Percentiles rank a stretch among this genome's conserved stretches.
Conservation (phyloP, 2,888 invertebrate genomes). For the Zaprionus lineosus region DNA sequence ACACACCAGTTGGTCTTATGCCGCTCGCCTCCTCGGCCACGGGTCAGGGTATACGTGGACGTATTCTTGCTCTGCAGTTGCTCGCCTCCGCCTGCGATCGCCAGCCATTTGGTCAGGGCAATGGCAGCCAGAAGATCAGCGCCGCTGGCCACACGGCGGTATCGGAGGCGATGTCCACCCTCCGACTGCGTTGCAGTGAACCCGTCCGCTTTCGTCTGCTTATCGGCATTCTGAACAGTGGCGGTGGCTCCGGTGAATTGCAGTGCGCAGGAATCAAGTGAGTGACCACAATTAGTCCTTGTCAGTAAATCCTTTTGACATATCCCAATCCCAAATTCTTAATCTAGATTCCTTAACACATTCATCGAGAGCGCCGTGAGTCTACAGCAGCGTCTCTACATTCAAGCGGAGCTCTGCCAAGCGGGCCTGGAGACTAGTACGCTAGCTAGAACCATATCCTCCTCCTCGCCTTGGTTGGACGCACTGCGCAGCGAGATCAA, state of each 20-base stretch:
- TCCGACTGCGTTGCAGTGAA: conserved; percentile 94
- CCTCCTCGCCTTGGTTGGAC: conserved; percentile 86
- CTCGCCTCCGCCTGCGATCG: conserved; percentile 91
- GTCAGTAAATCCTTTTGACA: not conserved
- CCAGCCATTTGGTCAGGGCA: conserved; percentile 81
- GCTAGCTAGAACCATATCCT: conserved; percentile 86
- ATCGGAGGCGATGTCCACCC: conserved; percentile 94
- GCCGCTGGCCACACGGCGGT: conserved; percentile 92
- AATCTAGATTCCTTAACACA: conserved; percentile 90
- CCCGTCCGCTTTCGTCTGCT: conserved; percentile 95
- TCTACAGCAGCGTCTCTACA: conserved; percentile 90
- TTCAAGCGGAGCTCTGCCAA: conserved; percentile 92
- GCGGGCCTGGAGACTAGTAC: conserved; percentile 88
- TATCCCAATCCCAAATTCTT: not conserved
- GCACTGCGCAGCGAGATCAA: conserved; percentile 88
- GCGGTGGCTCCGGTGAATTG: conserved; percentile 88
- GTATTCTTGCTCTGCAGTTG: conserved; percentile 93
- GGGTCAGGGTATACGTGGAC: conserved; percentile 92
- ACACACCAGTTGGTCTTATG: conserved; percentile 91
- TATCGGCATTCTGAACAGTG: conserved; percentile 93
- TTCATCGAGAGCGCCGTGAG: conserved; percentile 90
- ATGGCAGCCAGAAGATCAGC: conserved; percentile 82
- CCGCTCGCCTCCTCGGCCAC: conserved; percentile 93
- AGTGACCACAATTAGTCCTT: conserved; percentile 16
- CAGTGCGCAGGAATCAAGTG: conserved; percentile 89